These are phyloP conservation scores for Ceratotherium simum DNA, from an alignment of 2,113 vertebrate genomes.

Conservation along the genomic window DNA sequence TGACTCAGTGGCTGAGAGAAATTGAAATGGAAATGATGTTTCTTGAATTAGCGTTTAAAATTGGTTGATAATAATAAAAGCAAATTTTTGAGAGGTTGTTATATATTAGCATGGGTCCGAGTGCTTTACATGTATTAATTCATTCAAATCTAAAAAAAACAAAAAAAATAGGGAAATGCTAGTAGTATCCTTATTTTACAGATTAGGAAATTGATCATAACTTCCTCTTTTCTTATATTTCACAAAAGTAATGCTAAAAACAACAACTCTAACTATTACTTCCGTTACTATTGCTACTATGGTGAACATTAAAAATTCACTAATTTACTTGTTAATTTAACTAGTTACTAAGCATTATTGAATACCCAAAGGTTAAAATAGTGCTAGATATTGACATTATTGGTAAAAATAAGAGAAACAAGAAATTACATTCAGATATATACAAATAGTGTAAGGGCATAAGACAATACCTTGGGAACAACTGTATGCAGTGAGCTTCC, in stretches of 20 bases:
- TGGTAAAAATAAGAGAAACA: constrained; percentile 5
- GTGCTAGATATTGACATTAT: neutral
- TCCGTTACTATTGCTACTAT: neutral
- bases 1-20: neutral
- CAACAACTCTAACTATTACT: neutral
- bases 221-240: neutral
- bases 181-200: neutral
- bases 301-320: neutral
- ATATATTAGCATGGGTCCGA: neutral
- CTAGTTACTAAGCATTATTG: neutral
- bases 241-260: constrained; percentile 3
- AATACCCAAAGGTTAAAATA: neutral
- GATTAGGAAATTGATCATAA: neutral
- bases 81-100: neutral
- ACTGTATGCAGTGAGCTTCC: neutral
- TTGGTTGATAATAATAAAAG: neutral
- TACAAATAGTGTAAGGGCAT: neutral
- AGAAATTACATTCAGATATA: neutral
- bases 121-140: neutral
- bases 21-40: neutral
- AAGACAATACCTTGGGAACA: neutral
- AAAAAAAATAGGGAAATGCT: neutral
- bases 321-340: neutral
- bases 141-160: neutral
- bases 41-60: constrained; percentile 20